Percentiles rank a stretch among this genome's conserved stretches.
phyloP scores from a whole-genome alignment of 2,113 vertebrate genomes.

The Lepus europaeus region DNA sequence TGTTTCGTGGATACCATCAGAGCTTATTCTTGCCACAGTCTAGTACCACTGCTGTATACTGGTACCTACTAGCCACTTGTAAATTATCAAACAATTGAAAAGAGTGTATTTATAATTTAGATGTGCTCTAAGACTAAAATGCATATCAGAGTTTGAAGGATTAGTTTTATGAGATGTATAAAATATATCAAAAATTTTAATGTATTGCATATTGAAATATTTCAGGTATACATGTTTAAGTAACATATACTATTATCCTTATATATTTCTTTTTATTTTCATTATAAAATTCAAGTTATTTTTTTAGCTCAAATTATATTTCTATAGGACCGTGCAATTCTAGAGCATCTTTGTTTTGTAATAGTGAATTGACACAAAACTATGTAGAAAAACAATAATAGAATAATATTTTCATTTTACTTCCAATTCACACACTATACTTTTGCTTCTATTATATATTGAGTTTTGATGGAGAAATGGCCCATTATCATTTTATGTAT shows the following conservation, averaged over 20 bases:
- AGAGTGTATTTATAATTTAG: not conserved
- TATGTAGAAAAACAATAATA: conserved; percentile 18
- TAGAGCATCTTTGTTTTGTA: not conserved
- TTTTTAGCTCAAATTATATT: not conserved
- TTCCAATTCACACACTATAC: not conserved
- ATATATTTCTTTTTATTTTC: not conserved
- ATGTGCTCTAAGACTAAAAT: not conserved
- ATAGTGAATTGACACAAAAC: not conserved
- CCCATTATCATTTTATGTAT: not conserved
- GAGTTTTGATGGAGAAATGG: not conserved
- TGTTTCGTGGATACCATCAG: not conserved
- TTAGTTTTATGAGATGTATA: not conserved
- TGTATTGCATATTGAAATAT: conserved; percentile 6
- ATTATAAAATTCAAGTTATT: not conserved
- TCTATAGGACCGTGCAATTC: not conserved
- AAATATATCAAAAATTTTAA: conserved; percentile 10
- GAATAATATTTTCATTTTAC: not conserved
- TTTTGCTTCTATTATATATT: conserved; percentile 3
- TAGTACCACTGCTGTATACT: not conserved
- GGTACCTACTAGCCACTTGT: not conserved
- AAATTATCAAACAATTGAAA: not conserved
- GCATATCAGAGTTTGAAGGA: not conserved
- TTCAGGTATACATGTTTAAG: not conserved
- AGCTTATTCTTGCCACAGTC: not conserved
- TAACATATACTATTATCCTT: not conserved